These are phyloP conservation scores for Cordylochernes scorpioides DNA, from an alignment of 2,888 invertebrate species.

Conservation along the genomic window DNA sequence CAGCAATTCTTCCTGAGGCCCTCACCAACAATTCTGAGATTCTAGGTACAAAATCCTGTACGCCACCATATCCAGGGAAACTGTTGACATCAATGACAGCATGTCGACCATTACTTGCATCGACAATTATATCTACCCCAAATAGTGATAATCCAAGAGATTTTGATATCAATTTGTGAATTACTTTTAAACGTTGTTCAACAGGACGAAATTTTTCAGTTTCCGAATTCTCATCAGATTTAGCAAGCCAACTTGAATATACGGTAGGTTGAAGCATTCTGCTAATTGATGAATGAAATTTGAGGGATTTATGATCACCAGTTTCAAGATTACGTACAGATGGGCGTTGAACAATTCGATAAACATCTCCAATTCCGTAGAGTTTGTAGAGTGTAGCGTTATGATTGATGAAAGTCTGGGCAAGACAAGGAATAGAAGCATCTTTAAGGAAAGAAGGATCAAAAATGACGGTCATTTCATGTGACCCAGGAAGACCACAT, in stretches of 20 bases:
- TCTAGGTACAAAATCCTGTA: too few relatives aligned
- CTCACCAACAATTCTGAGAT: too few relatives aligned
- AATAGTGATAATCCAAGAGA: slow-evolving; percentile 43
- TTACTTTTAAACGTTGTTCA: too few relatives aligned
- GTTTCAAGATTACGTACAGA: slow-evolving; percentile 60
- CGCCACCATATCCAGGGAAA: too few relatives aligned
- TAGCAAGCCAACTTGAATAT: too few relatives aligned
- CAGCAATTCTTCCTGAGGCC: too few relatives aligned
- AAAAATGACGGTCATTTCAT: slow-evolving; percentile 55
- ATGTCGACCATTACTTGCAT: slow-evolving; percentile 44
- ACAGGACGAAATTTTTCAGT: too few relatives aligned
- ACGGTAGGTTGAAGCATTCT: too few relatives aligned
- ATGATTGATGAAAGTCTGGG: slow-evolving; percentile 66
- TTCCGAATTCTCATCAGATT: too few relatives aligned
- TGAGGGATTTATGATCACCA: too few relatives aligned
- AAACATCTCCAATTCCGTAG: slow-evolving; percentile 43
- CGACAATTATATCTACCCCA: slow-evolving; percentile 62
- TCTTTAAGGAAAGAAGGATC: slow-evolving; percentile 43
- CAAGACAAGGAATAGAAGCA: slow-evolving; percentile 53
- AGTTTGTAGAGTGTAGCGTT: slow-evolving; percentile 52
- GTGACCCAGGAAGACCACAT: too few relatives aligned
- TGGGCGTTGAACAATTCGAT: slow-evolving; percentile 47
- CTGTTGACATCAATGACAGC: slow-evolving; percentile 66
- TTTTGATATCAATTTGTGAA: slow-evolving; percentile 36
- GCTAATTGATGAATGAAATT: too few relatives aligned